phyloP scores from a whole-genome alignment of 2,888 invertebrate genomes.

The Rhodophaea formosa region DNA sequence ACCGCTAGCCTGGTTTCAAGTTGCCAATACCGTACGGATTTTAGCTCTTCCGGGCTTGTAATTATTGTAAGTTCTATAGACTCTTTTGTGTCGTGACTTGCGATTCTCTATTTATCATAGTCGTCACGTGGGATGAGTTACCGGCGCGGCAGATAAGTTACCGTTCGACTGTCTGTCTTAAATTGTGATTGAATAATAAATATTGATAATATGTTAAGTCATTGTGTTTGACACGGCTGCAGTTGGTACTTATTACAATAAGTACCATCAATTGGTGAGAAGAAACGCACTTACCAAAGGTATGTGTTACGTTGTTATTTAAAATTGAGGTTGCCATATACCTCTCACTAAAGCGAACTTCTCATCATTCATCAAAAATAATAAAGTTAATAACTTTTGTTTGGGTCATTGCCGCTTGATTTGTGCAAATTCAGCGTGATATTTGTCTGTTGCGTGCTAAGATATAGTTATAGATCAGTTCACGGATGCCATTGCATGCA shows the following conservation, averaged over 20 bases:
- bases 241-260: not conserved
- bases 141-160: conserved; percentile 24
- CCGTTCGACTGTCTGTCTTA: conserved; percentile 22
- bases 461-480: conserved; percentile 26
- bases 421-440: conserved; percentile 9
- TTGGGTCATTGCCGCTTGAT: conserved; percentile 7
- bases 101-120: conserved; percentile 38
- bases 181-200: conserved; percentile 22
- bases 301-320: not conserved
- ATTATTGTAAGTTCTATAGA: conserved; percentile 17
- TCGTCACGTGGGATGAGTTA: not conserved
- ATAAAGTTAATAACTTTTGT: not conserved
- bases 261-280: not conserved
- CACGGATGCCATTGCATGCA: conserved; percentile 45
- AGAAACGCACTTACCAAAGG: not conserved
- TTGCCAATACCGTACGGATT: conserved; percentile 18
- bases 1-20: conserved; percentile 17
- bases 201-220: conserved; percentile 2
- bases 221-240: conserved; percentile 6
- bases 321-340: not conserved
- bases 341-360: not conserved
- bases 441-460: conserved; percentile 16
- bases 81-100: conserved; percentile 37
- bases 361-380: not conserved
- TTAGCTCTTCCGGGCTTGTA: conserved; percentile 17